phyloP scores from a whole-genome alignment of 2,797 vertebrate species.

The Oreortyx pictus region DNA sequence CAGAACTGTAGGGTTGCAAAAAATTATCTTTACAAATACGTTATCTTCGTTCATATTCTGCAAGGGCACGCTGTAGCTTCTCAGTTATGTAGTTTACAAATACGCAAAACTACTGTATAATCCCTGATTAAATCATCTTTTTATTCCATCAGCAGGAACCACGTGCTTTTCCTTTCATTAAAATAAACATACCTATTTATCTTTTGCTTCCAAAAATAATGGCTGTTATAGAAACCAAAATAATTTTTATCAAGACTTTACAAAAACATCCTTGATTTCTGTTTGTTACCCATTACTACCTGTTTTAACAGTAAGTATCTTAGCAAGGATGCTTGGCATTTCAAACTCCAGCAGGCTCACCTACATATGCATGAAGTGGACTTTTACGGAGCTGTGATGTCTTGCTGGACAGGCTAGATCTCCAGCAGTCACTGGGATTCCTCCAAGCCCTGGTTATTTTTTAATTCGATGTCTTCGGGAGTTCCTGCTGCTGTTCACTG shows the following conservation, averaged over 20 bases:
- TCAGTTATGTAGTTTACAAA: neutral
- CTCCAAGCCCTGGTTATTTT: neutral
- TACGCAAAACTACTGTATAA: neutral
- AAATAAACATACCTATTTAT: neutral
- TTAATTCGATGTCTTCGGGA: neutral
- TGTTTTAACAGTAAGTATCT: neutral
- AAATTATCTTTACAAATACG: neutral
- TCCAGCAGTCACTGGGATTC: fast-evolving
- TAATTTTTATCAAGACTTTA: neutral
- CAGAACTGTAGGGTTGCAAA: neutral
- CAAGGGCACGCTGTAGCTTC: neutral
- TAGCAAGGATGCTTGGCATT: neutral
- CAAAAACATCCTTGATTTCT: neutral
- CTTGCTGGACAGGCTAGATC: neutral
- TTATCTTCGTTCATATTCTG: neutral
- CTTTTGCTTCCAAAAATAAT: neutral
- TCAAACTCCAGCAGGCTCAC: neutral
- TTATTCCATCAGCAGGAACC: neutral
- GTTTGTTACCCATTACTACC: neutral
- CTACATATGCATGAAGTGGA: fast-evolving
- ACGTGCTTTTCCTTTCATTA: neutral
- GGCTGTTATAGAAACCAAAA: neutral
- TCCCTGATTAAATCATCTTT: neutral
- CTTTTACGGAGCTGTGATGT: fast-evolving
- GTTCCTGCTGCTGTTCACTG: neutral